Evolutionary conservation across 2,888 invertebrate species (phyloP).

Genomic region (Trissolcus japonicus): DNA sequence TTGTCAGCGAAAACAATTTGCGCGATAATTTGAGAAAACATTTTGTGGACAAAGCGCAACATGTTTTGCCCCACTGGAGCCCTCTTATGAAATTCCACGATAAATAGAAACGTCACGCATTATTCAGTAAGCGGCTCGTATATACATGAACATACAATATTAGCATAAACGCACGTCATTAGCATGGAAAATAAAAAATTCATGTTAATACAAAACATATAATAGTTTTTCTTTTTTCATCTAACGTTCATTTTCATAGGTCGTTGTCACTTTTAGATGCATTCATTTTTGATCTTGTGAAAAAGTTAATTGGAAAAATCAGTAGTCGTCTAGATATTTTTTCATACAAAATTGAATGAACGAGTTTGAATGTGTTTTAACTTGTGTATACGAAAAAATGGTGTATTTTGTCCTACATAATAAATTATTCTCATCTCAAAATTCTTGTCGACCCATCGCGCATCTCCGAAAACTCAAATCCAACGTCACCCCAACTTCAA

Average conservation of each 20-base stretch:
- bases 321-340: too few species aligned
- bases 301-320: too few species aligned
- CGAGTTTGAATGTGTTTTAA: too few species aligned
- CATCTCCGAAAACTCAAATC: constrained; percentile 26
- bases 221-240: too few species aligned
- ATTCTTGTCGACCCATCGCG: constrained; percentile 34
- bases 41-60: not conserved
- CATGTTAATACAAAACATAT: not conserved
- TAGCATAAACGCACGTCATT: constrained; percentile 4
- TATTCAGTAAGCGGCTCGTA: not conserved
- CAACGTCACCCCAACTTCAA: constrained; percentile 17
- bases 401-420: too few species aligned
- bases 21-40: constrained; percentile 22
- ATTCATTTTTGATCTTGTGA: too few species aligned
- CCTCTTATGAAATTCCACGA: constrained; percentile 21
- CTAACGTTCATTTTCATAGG: too few species aligned
- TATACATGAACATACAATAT: constrained; percentile 3
- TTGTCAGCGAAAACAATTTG: constrained; percentile 1
- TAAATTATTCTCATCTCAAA: constrained; percentile 25
- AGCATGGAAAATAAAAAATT: constrained; percentile 10
- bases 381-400: too few species aligned
- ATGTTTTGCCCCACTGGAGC: not conserved
- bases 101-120: constrained; percentile 25
- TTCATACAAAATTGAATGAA: too few species aligned
- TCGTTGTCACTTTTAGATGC: too few species aligned